These are phyloP conservation scores for Lycopodina hypogea DNA, from an alignment of 37 sponge, comb jelly and placozoan genomes.

Conservation along the genomic window DNA sequence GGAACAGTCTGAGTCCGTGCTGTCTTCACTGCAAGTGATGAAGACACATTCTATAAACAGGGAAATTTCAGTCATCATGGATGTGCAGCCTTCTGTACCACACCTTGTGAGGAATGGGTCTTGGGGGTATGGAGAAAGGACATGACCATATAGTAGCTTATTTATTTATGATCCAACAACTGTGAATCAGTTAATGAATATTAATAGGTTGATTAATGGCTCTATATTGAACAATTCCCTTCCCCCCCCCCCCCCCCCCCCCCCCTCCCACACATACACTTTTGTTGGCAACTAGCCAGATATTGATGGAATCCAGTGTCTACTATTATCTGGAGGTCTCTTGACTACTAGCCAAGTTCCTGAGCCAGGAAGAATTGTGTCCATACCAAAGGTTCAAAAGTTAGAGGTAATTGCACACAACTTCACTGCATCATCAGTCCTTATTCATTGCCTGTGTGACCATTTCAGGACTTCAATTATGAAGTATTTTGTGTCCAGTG, in stretches of 20 bases:
- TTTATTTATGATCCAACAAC: too few relatives aligned
- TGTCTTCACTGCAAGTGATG: not conserved
- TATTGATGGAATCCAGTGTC: constrained; percentile 51
- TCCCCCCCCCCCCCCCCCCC: too few relatives aligned
- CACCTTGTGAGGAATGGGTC: not conserved
- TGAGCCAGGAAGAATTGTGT: constrained; percentile 36
- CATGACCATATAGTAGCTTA: too few relatives aligned
- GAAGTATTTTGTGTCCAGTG: constrained; percentile 65
- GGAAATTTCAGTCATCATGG: not conserved
- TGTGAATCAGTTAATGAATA: too few relatives aligned
- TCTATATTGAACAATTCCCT: too few relatives aligned
- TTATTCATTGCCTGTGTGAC: not conserved
- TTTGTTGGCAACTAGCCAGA: constrained; percentile 24
- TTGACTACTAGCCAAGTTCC: constrained; percentile 6
- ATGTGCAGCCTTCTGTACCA: not conserved
- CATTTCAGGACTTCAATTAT: constrained; percentile 12
- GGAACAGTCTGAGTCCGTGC: too few relatives aligned
- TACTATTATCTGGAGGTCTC: constrained; percentile 60
- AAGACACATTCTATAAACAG: not conserved
- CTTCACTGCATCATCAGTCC: not conserved
- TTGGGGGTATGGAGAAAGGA: too few relatives aligned
- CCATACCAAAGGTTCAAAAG: constrained; percentile 43
- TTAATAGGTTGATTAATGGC: too few relatives aligned
- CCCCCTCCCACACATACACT: not conserved
- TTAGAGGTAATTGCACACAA: constrained; percentile 31